These are phyloP conservation scores for Hirtodrosophila duncani DNA, from an alignment of 2,888 invertebrate species.

Conservation along the genomic window DNA sequence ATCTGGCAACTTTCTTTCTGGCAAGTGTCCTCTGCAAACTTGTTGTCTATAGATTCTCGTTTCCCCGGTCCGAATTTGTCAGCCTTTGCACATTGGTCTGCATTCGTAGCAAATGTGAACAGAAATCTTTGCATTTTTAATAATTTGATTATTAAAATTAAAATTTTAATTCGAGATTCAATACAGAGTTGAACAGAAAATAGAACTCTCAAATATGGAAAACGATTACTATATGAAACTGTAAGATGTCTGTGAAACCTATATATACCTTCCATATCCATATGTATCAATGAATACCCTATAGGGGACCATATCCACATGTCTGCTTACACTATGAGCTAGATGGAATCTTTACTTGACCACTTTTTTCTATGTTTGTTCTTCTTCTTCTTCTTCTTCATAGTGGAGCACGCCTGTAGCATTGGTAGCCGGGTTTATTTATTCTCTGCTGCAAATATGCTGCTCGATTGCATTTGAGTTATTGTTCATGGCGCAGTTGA, in stretches of 20 bases:
- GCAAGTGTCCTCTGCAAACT: conserved; percentile 45
- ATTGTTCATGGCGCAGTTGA: conserved; percentile 53
- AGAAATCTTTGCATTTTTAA: conserved; percentile 5
- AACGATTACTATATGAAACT: background rate
- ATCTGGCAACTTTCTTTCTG: conserved; percentile 36
- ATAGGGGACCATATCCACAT: too few relatives aligned
- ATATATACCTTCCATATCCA: too few relatives aligned
- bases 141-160: conserved; percentile 10
- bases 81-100: conserved; percentile 29
- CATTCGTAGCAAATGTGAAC: conserved; percentile 33
- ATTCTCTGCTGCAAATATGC: conserved; percentile 54
- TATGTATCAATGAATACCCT: too few relatives aligned
- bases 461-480: conserved; percentile 73
- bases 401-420: conserved; percentile 4
- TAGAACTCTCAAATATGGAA: background rate
- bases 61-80: conserved; percentile 14
- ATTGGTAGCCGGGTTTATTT: conserved; percentile 53
- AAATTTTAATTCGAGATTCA: background rate
- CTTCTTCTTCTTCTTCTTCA: conserved; percentile 1
- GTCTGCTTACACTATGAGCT: too few relatives aligned
- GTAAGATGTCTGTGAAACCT: too few relatives aligned
- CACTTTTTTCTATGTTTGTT: background rate
- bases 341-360: too few relatives aligned
- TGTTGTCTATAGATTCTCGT: conserved; percentile 43
- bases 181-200: background rate